Base-by-base conservation (phyloP, 2,888 invertebrate species). In the Eupithecia dodoneata region DNA sequence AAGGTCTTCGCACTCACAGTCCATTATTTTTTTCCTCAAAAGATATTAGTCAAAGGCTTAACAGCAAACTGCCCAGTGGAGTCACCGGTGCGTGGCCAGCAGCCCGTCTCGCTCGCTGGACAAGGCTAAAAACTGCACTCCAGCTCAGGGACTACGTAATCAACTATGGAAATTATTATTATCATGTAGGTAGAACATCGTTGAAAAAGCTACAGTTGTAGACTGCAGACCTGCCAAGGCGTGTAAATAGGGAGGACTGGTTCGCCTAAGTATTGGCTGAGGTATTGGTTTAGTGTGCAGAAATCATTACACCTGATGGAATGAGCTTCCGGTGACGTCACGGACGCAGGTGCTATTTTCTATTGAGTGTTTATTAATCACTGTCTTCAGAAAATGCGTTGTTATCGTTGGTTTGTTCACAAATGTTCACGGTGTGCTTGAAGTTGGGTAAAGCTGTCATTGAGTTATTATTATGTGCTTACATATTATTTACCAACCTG, bases 41-140 rank as follows among this genome's bases (percentile, higher is more conserved):
- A 70, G 70, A 47, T 66, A 42, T 66, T 42, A 66, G 66, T 70
- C 47, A 47, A 49, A 73, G 69, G 30, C 59, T 59, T 47, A 67
- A 45, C 55, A 71, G 75, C 55, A 75, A 78, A 67, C 63, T 74
- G 74, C 47, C 66, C 74, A 74, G 76, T 73, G 47, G 59, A 47
- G 42, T 15, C 71, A 45, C 12, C 73, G 74, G 42, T n/a, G 76
- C 76, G 74, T 75, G 71, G 49, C 74, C 79, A 75, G 79, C 71
- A 76, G 74, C 74, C 63, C 44, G 79, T 76, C 74, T 74, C 76
- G 79, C 76, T 73, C 71, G 18, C 5, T 74, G 76, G 59, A 45
- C 70, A 18, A 70, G 18, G 47, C 74, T 65, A 76, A 78, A 73
- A 76, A 78, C 78, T 69, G 76, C 47, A 63, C 75, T 73, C 69